Percentiles rank a stretch among this genome's conserved stretches.
Conservation (phyloP, 2,113 vertebrate species). For the Elanoides forficatus region DNA sequence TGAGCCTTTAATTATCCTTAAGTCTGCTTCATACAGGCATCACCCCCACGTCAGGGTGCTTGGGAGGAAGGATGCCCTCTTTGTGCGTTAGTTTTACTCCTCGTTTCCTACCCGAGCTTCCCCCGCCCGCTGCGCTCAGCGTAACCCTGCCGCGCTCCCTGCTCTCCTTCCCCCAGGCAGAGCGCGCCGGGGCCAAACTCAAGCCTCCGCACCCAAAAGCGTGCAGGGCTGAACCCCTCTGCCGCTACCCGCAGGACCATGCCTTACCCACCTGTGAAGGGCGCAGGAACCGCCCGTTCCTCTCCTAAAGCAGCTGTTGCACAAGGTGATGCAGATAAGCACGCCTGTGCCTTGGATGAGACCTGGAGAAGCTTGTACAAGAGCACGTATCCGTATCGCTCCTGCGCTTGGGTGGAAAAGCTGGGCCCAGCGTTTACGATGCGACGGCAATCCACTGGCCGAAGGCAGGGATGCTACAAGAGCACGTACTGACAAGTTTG, state of each 20-base stretch:
- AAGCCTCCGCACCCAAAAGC: not conserved
- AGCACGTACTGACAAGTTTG: not conserved
- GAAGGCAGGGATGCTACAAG: not conserved
- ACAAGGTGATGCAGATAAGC: not conserved
- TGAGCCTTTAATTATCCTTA: not conserved
- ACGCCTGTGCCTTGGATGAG: not conserved
- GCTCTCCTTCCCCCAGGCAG: not conserved
- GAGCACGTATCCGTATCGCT: fast-evolving
- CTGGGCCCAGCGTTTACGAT: not conserved
- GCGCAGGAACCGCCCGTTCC: fast-evolving
- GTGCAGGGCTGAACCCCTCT: not conserved
- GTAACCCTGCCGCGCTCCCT: not conserved
- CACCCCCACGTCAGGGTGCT: not conserved
- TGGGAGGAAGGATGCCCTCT: not conserved
- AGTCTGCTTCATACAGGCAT: not conserved
- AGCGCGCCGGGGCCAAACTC: not conserved
- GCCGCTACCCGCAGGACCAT: not conserved
- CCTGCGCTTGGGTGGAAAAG: not conserved
- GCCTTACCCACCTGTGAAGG: not conserved
- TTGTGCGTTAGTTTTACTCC: not conserved
- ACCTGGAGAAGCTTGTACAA: not conserved
- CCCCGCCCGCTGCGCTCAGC: not conserved
- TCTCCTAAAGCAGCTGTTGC: not conserved
- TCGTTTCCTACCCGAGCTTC: not conserved
- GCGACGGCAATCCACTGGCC: not conserved